Conservation (phyloP, 2,888 invertebrate genomes). For the Holacanthella duospinosa region DNA sequence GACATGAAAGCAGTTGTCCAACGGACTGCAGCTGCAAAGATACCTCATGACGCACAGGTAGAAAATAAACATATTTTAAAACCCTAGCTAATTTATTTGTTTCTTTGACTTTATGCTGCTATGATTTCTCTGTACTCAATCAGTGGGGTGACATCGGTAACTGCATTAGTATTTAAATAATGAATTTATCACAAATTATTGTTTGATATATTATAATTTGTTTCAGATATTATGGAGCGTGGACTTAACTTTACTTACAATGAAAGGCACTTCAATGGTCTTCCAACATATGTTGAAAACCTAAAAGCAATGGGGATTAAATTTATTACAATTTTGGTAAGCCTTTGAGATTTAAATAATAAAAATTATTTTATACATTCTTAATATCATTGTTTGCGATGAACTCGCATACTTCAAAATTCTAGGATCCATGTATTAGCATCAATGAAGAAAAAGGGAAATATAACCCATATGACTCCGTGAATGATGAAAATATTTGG, state of each 20-base stretch:
- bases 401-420: too few relatives aligned
- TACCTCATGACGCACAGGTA: neutral
- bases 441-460: conserved; percentile 41
- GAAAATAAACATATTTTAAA: too few relatives aligned
- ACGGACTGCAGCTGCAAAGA: conserved; percentile 44
- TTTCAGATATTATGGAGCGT: conserved; percentile 71
- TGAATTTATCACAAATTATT: too few relatives aligned
- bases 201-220: too few relatives aligned
- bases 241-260: conserved; percentile 69
- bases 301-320: conserved; percentile 49
- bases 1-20: conserved; percentile 56
- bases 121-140: too few relatives aligned
- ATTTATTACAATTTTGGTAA: conserved; percentile 32
- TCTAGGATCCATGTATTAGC: conserved; percentile 23
- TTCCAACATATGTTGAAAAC: conserved; percentile 57
- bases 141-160: conserved; percentile 24
- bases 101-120: too few relatives aligned
- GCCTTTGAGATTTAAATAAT: neutral
- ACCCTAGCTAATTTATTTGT: too few relatives aligned
- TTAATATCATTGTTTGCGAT: too few relatives aligned
- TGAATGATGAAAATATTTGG: conserved; percentile 24
- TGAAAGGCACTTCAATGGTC: conserved; percentile 49
- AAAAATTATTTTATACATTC: too few relatives aligned
- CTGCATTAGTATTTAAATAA: too few relatives aligned
- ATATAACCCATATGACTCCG: conserved; percentile 20